Conservation (phyloP, 2,797 vertebrate species). For the Tauraco hartlaubi region DNA sequence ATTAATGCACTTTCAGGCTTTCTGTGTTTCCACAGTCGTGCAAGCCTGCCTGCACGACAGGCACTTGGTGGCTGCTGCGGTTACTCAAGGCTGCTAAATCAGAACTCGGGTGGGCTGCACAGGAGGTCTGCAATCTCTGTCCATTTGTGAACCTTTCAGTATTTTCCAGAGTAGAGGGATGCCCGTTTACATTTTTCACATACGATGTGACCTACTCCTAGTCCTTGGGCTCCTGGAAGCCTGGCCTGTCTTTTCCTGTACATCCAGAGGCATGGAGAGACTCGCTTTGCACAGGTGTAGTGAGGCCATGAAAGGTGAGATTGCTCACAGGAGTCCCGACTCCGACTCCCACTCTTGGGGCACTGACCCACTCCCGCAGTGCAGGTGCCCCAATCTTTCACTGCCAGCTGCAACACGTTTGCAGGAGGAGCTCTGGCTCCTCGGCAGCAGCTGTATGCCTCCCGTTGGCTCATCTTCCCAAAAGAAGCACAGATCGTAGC, state of each 20-base stretch:
- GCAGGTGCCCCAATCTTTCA: not conserved
- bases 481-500: too few species aligned
- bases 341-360: too few species aligned
- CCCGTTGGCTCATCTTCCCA: not conserved
- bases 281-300: not conserved
- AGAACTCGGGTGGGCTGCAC: not conserved
- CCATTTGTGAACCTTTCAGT: not conserved
- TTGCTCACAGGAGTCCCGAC: not conserved
- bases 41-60: not conserved
- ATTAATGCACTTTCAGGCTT: not conserved
- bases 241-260: not conserved
- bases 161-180: not conserved
- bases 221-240: not conserved
- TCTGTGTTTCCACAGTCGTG: not conserved
- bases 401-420: not conserved
- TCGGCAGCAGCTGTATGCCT: not conserved
- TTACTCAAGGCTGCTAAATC: not conserved
- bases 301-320: not conserved
- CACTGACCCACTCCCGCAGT: accelerated
- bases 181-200: not conserved
- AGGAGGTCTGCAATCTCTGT: not conserved
- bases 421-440: not conserved
- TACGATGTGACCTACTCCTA: not conserved
- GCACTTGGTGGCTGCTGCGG: not conserved
- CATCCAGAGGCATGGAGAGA: not conserved